A percentile compares a stretch with the other conserved stretches of the same genome.
phyloP scores from a whole-genome alignment of 1,140 invertebrate genomes.

The Atta colombica region DNA sequence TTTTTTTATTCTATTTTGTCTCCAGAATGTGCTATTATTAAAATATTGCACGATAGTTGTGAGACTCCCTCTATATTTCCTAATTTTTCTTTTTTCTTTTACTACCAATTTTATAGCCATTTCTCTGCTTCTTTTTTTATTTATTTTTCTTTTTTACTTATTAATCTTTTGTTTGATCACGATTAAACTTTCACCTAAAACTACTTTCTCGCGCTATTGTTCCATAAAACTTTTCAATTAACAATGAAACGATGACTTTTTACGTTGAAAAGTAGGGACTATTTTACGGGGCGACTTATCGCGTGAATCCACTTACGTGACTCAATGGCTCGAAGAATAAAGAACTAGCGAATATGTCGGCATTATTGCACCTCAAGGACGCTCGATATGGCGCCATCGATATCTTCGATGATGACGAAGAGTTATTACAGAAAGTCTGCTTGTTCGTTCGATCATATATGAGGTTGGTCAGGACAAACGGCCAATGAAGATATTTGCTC shows the following conservation, averaged over 20 bases:
- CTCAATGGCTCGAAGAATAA: constrained; percentile 43
- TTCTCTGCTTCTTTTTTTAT: not conserved
- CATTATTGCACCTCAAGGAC: constrained; percentile 52
- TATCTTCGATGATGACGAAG: constrained; percentile 46
- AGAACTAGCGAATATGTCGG: constrained; percentile 28
- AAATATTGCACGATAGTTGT: no score
- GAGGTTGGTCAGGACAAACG: constrained; percentile 12
- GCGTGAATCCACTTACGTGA: constrained; percentile 3
- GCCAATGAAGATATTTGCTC: constrained; percentile 41
- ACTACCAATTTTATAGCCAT: not conserved
- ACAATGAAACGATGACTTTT: constrained; percentile 10
- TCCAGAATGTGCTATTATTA: no score
- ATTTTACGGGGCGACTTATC: constrained; percentile 21
- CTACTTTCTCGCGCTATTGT: not conserved
- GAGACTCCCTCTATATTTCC: not conserved
- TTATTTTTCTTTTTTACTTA: constrained; percentile 18
- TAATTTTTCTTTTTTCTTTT: not conserved
- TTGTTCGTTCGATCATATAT: constrained; percentile 44
- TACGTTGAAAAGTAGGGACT: constrained; percentile 9
- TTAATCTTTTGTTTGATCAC: constrained; percentile 13
- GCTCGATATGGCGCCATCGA: constrained; percentile 25
- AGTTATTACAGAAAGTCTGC: constrained; percentile 48
- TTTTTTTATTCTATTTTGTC: no score
- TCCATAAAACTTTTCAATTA: not conserved
- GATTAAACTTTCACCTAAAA: not conserved